Evolutionary conservation across 2,797 vertebrate species (phyloP).

Genomic region (Protonibea diacanthus): DNA sequence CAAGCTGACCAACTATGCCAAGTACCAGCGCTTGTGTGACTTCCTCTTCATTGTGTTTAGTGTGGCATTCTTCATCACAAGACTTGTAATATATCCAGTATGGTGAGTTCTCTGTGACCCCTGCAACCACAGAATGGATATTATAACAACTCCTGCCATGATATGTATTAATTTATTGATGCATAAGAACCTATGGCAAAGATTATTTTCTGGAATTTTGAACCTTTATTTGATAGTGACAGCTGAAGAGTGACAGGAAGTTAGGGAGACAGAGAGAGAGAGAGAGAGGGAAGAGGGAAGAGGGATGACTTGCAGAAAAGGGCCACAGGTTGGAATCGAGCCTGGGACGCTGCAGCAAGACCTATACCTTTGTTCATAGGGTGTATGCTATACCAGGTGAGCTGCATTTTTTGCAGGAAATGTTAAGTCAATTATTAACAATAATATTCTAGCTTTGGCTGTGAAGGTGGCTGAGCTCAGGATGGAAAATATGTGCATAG

Average conservation of each 20-base stretch:
- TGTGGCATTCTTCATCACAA: constrained; percentile 91
- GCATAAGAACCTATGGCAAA: neutral
- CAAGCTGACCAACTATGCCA: constrained; percentile 97
- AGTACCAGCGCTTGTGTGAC: constrained; percentile 94
- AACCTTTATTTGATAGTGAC: too few relatives aligned
- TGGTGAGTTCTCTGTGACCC: constrained; percentile 73
- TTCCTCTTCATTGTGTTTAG: constrained; percentile 93
- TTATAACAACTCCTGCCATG: neutral
- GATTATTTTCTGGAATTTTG: too few relatives aligned
- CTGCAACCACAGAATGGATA: neutral
- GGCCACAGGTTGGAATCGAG: too few relatives aligned
- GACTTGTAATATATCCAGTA: constrained; percentile 89
- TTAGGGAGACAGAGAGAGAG: too few relatives aligned
- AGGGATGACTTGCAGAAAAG: too few relatives aligned
- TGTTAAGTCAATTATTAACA: neutral
- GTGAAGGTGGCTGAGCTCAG: neutral
- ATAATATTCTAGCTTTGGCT: neutral
- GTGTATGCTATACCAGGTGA: too few relatives aligned
- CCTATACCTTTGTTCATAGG: too few relatives aligned
- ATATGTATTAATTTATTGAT: neutral
- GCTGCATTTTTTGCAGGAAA: neutral
- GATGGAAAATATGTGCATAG: neutral
- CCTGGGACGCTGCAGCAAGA: too few relatives aligned
- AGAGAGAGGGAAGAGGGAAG: too few relatives aligned
- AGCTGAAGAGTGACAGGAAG: too few relatives aligned